These are phyloP conservation scores for Capreolus pygargus DNA, from an alignment of 2,113 vertebrate genomes.

Conservation along the genomic window DNA sequence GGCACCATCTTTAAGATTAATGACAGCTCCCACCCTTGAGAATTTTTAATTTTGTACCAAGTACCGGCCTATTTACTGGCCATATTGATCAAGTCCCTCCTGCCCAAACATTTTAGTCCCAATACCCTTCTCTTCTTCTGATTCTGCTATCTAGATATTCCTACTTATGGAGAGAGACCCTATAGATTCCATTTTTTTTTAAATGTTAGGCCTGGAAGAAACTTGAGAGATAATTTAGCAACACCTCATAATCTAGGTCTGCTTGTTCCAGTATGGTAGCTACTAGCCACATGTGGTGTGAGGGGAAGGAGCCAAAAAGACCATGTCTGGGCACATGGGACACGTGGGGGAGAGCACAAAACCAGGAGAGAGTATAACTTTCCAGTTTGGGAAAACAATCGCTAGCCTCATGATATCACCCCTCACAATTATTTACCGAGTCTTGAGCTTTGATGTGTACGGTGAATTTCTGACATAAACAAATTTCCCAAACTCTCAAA, in stretches of 20 bases:
- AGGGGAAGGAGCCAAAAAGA: background rate
- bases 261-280: background rate
- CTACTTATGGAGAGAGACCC: background rate
- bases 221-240: background rate
- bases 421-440: background rate
- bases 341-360: background rate
- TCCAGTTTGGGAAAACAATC: background rate
- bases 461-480: slow-evolving; percentile 18
- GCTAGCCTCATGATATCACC: background rate
- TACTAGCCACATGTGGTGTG: background rate
- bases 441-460: background rate
- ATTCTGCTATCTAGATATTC: background rate
- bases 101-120: background rate
- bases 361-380: background rate
- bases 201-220: background rate
- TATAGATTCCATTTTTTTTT: background rate
- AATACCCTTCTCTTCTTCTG: background rate
- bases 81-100: background rate
- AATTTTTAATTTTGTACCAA: background rate
- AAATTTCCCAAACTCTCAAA: slow-evolving; percentile 13
- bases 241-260: background rate
- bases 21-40: background rate
- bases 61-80: background rate
- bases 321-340: fast-evolving
- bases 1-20: background rate